phyloP scores from a whole-genome alignment of 2,113 vertebrate species.

The Malurus alboscapulatus region DNA sequence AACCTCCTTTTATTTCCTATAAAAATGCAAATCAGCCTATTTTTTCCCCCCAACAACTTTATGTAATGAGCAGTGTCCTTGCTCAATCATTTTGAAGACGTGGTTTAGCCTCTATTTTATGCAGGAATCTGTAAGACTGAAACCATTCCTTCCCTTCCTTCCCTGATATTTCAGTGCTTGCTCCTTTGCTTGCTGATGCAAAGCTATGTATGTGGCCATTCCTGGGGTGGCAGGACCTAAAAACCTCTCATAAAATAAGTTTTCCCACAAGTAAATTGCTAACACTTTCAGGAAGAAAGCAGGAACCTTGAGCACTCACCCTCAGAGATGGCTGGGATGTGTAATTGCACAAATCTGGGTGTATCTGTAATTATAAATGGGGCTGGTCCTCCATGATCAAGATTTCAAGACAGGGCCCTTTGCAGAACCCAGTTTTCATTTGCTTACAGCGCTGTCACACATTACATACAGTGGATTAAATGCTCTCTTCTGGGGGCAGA shows the following conservation, averaged over 20 bases:
- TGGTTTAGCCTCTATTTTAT: background rate
- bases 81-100: background rate
- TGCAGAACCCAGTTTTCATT: background rate
- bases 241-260: background rate
- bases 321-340: background rate
- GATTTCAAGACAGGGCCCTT: background rate
- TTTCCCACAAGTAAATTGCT: background rate
- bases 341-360: background rate
- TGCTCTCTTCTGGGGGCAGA: background rate
- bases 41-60: background rate
- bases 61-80: background rate
- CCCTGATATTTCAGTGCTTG: background rate
- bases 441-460: background rate
- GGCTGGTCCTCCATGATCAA: background rate
- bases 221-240: background rate
- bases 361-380: background rate
- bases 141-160: background rate
- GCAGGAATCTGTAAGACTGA: background rate
- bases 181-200: background rate
- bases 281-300: background rate
- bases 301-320: background rate
- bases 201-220: background rate
- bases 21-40: constrained; percentile 32
- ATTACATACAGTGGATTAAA: background rate
- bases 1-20: constrained; percentile 36